phyloP scores from a whole-genome alignment of 2,113 vertebrate genomes.

The Semnopithecus entellus region DNA sequence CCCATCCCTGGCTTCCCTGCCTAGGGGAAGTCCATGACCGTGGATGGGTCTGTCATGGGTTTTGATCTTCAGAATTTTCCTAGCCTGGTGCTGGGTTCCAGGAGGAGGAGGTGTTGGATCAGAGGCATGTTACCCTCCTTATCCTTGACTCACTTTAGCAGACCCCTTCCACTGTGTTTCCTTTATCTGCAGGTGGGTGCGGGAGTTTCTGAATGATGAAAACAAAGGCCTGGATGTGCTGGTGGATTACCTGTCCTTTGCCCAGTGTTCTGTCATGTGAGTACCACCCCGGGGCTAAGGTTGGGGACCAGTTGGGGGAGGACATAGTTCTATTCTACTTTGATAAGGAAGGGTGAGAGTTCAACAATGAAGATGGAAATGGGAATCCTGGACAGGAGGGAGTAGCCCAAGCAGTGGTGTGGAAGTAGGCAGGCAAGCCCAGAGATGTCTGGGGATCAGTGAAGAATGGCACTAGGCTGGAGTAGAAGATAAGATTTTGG shows the following conservation, averaged over 20 bases:
- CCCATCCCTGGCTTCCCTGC: not conserved
- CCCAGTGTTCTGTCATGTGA: conserved; percentile 97
- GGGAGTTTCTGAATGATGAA: conserved; percentile 97
- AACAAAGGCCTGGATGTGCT: conserved; percentile 96
- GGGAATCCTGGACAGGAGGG: not conserved
- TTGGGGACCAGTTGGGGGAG: not conserved
- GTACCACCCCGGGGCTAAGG: conserved; percentile 77
- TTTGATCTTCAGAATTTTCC: conserved; percentile 28
- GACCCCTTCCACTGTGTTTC: not conserved
- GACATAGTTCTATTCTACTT: not conserved
- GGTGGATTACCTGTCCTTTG: conserved; percentile 98
- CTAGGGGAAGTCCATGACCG: not conserved
- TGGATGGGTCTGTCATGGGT: not conserved
- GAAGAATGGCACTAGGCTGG: not conserved
- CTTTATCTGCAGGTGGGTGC: conserved; percentile 91
- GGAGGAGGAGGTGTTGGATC: not conserved
- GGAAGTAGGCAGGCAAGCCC: not conserved
- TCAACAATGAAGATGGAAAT: not conserved
- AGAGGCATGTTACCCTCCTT: not conserved
- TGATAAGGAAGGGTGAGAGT: not conserved
- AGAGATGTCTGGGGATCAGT: not conserved
- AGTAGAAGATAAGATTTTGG: not conserved
- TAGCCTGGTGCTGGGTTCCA: not conserved
- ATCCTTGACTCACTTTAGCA: not conserved
- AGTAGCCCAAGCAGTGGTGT: not conserved